phyloP scores from a whole-genome alignment of 2,113 vertebrate genomes.

The Columbina picui region DNA sequence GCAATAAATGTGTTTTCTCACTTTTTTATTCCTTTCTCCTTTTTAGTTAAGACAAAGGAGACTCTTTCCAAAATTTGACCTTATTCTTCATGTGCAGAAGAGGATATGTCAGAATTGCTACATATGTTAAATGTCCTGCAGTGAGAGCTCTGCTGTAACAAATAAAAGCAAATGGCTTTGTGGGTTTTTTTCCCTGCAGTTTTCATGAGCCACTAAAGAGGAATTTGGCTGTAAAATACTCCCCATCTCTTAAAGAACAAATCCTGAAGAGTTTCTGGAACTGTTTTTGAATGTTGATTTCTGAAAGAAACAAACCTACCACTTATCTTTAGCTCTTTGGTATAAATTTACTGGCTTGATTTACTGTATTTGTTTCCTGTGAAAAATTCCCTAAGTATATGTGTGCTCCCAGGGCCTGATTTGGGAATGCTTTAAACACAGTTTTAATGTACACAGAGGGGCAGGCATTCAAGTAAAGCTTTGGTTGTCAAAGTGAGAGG shows the following conservation, averaged over 20 bases:
- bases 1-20: neutral
- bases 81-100: neutral
- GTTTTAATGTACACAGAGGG: neutral
- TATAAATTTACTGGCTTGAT: neutral
- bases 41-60: neutral
- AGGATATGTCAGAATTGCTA: neutral
- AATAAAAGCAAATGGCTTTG: neutral
- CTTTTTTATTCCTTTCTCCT: neutral
- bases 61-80: neutral
- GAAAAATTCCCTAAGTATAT: neutral
- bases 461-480: neutral
- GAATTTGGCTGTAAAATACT: neutral
- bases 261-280: neutral
- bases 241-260: neutral
- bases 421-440: neutral
- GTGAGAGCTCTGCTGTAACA: neutral
- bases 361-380: neutral
- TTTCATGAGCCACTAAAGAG: slow-evolving; percentile 12
- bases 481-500: neutral
- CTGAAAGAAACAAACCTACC: neutral
- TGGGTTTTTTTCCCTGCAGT: neutral
- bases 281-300: neutral
- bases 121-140: neutral
- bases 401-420: neutral
- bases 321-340: neutral